These are phyloP conservation scores for Philereme vetulata DNA, from an alignment of 2,888 invertebrate genomes.

Conservation along the genomic window DNA sequence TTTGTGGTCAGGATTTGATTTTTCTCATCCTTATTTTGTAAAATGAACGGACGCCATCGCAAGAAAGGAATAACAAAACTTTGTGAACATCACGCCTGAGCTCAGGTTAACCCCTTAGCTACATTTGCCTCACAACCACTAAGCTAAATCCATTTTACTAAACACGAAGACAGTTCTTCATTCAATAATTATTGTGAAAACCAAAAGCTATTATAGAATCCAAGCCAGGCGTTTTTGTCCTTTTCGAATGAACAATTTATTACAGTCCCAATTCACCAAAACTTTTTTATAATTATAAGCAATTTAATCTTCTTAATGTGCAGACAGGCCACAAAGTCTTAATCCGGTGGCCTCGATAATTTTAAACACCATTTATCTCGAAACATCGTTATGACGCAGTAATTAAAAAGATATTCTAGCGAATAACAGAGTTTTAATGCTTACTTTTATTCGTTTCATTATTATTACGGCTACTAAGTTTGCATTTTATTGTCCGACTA, in stretches of 20 bases:
- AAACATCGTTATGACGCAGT: slow-evolving; percentile 30
- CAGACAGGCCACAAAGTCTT: slow-evolving; percentile 31
- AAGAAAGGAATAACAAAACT: slow-evolving; percentile 81
- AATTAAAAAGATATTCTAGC: slow-evolving; percentile 42
- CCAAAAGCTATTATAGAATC: slow-evolving; percentile 1
- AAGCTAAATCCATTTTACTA: not conserved
- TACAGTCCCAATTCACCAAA: slow-evolving; percentile 6
- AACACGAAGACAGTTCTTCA: not conserved
- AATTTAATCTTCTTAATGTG: slow-evolving; percentile 24
- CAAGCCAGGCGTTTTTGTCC: slow-evolving; percentile 11
- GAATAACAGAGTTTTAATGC: slow-evolving; percentile 39
- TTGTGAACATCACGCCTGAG: slow-evolving; percentile 63
- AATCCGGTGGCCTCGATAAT: slow-evolving; percentile 37
- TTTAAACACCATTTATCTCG: slow-evolving; percentile 34
- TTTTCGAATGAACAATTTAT: slow-evolving; percentile 15
- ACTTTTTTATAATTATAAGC: slow-evolving; percentile 24
- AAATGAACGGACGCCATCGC: slow-evolving; percentile 86
- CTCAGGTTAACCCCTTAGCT: slow-evolving; percentile 25
- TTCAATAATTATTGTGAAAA: not conserved
- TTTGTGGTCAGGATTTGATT: slow-evolving; percentile 99
- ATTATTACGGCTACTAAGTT: not conserved
- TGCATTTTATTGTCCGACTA: not conserved
- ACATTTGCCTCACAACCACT: not conserved
- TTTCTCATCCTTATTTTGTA: slow-evolving; percentile 96
- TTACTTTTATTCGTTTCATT: slow-evolving; percentile 26